phyloP scores from a whole-genome alignment of 2,797 vertebrate species.

The Aotus griseimembra region DNA sequence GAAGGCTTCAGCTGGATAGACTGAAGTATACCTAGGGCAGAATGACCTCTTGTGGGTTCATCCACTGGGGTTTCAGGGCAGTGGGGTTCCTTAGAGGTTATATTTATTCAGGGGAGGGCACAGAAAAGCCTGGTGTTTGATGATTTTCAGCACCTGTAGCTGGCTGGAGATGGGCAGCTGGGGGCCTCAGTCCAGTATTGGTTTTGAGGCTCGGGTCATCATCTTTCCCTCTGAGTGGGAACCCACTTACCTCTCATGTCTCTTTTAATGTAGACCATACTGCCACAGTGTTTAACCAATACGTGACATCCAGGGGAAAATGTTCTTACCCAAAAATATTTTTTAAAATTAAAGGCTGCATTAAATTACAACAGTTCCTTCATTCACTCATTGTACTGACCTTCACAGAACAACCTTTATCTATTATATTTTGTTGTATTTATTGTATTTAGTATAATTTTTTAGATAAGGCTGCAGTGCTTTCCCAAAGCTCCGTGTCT shows the following conservation, averaged over 20 bases:
- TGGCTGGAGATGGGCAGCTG: not conserved
- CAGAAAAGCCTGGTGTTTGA: not conserved
- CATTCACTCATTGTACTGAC: not conserved
- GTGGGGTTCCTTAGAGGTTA: not conserved
- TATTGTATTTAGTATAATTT: not conserved
- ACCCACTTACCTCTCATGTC: not conserved
- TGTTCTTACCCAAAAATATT: not conserved
- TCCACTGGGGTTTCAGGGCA: not conserved
- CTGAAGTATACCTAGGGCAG: not conserved
- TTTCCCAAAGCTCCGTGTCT: not conserved
- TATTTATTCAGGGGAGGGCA: not conserved
- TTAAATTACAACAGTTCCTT: not conserved
- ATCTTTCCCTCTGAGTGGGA: not conserved
- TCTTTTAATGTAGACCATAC: not conserved
- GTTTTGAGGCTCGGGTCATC: not conserved
- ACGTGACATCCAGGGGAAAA: not conserved
- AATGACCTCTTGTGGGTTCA: not conserved
- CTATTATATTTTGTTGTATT: constrained; percentile 4
- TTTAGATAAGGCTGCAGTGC: not conserved
- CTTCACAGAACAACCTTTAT: not conserved
- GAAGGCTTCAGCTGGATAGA: not conserved
- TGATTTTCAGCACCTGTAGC: not conserved
- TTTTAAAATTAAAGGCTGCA: not conserved
- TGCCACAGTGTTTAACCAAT: not conserved
- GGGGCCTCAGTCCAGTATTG: not conserved